Evolutionary conservation across 2,113 vertebrate genomes (phyloP).

Genomic region (Trichomycterus rosablanca): DNA sequence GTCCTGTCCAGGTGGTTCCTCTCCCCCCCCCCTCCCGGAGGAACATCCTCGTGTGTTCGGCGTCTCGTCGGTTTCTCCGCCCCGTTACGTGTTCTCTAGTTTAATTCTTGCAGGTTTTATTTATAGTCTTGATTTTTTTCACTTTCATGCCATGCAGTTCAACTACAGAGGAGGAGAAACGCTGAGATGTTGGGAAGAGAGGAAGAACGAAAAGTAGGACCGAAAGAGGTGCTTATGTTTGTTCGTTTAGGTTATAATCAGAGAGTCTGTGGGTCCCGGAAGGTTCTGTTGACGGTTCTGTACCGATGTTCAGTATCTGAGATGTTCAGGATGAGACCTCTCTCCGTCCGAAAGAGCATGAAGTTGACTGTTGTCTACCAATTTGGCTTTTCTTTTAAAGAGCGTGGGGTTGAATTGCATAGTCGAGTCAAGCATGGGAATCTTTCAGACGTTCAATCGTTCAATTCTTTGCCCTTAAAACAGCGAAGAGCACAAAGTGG

Average conservation of each 20-base stretch:
- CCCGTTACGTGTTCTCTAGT: conserved; percentile 27
- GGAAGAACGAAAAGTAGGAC: conserved; percentile 27
- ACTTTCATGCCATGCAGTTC: conserved; percentile 67
- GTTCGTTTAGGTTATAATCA: neutral
- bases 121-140: neutral
- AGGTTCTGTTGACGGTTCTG: too few species aligned
- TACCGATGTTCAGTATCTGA: neutral
- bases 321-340: neutral
- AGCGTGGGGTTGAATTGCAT: neutral
- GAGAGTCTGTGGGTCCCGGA: neutral
- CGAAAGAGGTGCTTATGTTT: neutral
- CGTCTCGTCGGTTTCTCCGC: too few species aligned
- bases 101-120: conserved; percentile 29
- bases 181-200: conserved; percentile 49
- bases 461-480: conserved; percentile 14
- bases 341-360: neutral
- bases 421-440: conserved; percentile 16
- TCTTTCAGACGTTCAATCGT: conserved; percentile 27
- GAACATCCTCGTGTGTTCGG: too few species aligned
- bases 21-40: too few species aligned
- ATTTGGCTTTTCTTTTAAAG: neutral
- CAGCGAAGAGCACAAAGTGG: neutral
- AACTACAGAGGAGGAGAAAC: conserved; percentile 53
- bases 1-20: conserved; percentile 2
- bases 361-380: neutral